These are phyloP conservation scores for Fistularia tabacaria DNA, from an alignment of 2,797 vertebrate genomes.

Conservation along the genomic window DNA sequence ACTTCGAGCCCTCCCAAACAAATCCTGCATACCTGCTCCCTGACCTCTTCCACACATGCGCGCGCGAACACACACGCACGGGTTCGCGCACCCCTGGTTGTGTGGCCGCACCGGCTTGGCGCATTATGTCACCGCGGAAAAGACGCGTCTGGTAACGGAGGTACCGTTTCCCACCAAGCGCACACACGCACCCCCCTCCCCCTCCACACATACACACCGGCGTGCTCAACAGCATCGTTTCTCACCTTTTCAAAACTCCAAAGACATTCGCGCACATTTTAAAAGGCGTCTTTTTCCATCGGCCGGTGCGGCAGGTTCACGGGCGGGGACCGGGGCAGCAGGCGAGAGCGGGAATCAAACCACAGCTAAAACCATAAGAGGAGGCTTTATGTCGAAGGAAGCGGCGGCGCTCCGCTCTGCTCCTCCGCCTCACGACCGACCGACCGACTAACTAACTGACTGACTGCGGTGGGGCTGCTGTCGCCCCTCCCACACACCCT, in stretches of 20 bases:
- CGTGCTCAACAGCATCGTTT: constrained; percentile 8
- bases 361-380: constrained; percentile 1
- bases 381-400: background rate
- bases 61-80: no score
- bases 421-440: constrained; percentile 40
- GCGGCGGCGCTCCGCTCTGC: constrained; percentile 19
- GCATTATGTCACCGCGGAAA: constrained; percentile 56
- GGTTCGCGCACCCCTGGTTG: no score
- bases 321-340: background rate
- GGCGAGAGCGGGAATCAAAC: background rate
- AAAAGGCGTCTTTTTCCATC: constrained; percentile 68
- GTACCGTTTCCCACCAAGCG: background rate
- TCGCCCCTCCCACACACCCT: constrained; percentile 61
- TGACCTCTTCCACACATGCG: no score
- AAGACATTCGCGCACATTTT: constrained; percentile 81
- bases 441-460: constrained; percentile 10
- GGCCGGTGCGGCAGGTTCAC: constrained; percentile 34
- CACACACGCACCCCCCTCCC: background rate
- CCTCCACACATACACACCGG: constrained; percentile 5
- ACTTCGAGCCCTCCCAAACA: no score
- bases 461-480: constrained; percentile 48
- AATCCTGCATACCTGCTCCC: no score
- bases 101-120: constrained; percentile 20
- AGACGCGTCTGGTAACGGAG: background rate
- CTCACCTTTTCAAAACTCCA: constrained; percentile 82